Conservation (phyloP, 2,888 invertebrate species). For the Eristalinus sepulchralis region DNA sequence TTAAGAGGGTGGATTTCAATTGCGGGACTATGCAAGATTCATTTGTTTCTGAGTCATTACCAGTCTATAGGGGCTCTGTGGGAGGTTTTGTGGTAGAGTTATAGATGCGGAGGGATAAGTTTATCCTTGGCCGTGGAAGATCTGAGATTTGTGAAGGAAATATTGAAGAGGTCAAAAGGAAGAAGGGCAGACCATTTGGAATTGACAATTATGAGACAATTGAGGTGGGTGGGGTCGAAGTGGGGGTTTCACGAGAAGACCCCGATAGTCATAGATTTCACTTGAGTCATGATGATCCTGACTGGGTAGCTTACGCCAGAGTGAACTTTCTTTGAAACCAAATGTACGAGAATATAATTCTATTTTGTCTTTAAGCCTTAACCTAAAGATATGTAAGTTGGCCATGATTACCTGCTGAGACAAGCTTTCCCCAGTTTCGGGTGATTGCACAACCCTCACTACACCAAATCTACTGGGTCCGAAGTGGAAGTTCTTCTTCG, state of each 20-base stretch:
- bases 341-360: too few relatives aligned
- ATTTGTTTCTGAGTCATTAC: conserved; percentile 46
- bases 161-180: background rate
- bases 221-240: background rate
- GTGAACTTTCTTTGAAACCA: too few relatives aligned
- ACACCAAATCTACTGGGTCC: too few relatives aligned
- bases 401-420: too few relatives aligned
- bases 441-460: too few relatives aligned
- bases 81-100: conserved; percentile 14
- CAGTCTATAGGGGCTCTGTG: background rate
- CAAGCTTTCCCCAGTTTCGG: too few relatives aligned
- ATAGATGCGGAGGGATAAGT: conserved; percentile 13
- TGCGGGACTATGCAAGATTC: conserved; percentile 1
- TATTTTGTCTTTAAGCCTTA: too few relatives aligned
- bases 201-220: background rate
- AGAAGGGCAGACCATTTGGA: background rate
- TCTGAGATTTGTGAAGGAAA: conserved; percentile 15
- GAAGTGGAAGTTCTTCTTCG: too few relatives aligned
- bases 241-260: background rate
- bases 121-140: conserved; percentile 23
- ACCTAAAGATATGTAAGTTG: too few relatives aligned
- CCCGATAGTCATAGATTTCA: background rate
- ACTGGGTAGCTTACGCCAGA: too few relatives aligned
- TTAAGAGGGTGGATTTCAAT: conserved; percentile 1
- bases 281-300: background rate